phyloP scores from a whole-genome alignment of 2,797 vertebrate species.

The Euphonia xanthogaster region DNA sequence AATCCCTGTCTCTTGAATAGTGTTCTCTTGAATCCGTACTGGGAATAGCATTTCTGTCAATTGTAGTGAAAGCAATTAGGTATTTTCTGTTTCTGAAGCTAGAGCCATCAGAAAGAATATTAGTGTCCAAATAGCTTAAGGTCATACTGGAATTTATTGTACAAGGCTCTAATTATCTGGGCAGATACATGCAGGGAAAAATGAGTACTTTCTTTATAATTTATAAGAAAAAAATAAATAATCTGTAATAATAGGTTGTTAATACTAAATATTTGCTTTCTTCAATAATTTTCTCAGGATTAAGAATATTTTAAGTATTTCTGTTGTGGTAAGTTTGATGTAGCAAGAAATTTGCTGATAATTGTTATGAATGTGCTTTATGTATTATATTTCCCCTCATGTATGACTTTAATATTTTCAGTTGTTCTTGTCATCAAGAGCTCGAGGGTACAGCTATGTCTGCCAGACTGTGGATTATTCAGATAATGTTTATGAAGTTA shows the following conservation, averaged over 20 bases:
- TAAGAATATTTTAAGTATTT: not conserved
- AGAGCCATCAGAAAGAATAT: not conserved
- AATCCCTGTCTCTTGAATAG: not conserved
- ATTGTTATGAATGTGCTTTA: not conserved
- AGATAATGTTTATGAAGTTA: constrained; percentile 97
- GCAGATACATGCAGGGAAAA: not conserved
- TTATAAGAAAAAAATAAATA: not conserved
- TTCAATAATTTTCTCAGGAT: not conserved
- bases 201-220: not conserved
- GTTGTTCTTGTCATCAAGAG: constrained; percentile 92
- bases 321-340: not conserved
- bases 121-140: not conserved
- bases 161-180: not conserved
- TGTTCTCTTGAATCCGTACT: not conserved
- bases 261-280: not conserved
- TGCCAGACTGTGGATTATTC: constrained; percentile 97
- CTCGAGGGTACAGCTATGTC: constrained; percentile 96
- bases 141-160: not conserved
- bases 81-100: not conserved
- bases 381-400: constrained; percentile 25
- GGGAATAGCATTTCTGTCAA: not conserved
- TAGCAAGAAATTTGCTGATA: not conserved
- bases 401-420: constrained; percentile 65
- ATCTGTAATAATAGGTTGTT: not conserved
- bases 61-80: not conserved